These are phyloP conservation scores for Conus canariensis DNA, from an alignment of 2,888 invertebrate species.

Conservation along the genomic window DNA sequence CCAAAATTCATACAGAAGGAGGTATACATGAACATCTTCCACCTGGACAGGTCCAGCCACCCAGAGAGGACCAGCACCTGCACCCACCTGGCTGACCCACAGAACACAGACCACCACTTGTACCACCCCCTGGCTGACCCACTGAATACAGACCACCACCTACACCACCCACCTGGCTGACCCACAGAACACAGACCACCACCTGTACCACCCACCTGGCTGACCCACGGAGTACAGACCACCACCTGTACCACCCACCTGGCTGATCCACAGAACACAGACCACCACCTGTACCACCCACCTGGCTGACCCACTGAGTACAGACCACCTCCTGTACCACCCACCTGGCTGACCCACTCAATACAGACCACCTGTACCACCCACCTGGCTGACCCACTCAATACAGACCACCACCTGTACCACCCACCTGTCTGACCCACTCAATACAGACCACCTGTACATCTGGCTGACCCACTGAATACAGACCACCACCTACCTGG, in stretches of 20 bases:
- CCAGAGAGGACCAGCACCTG: too few relatives aligned
- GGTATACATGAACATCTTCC: too few relatives aligned
- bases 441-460: not conserved
- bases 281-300: constrained; percentile 51
- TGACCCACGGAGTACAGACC: not conserved
- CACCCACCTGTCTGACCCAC: not conserved
- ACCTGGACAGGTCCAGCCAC: too few relatives aligned
- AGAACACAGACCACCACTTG: not conserved
- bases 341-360: not conserved
- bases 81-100: not conserved
- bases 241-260: not conserved
- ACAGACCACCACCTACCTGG: constrained; percentile 86
- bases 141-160: not conserved
- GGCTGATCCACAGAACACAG: not conserved
- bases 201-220: not conserved
- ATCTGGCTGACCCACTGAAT: constrained; percentile 97
- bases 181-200: not conserved
- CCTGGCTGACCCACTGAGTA: constrained; percentile 97
- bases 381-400: not conserved
- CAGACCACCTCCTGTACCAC: constrained; percentile 89
- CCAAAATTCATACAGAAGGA: too few relatives aligned
- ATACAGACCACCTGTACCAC: too few relatives aligned
- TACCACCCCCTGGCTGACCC: not conserved
- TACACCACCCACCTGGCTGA: not conserved
- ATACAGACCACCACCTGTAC: not conserved